Conservation (phyloP, 2,888 invertebrate genomes). For the Meganola albula region DNA sequence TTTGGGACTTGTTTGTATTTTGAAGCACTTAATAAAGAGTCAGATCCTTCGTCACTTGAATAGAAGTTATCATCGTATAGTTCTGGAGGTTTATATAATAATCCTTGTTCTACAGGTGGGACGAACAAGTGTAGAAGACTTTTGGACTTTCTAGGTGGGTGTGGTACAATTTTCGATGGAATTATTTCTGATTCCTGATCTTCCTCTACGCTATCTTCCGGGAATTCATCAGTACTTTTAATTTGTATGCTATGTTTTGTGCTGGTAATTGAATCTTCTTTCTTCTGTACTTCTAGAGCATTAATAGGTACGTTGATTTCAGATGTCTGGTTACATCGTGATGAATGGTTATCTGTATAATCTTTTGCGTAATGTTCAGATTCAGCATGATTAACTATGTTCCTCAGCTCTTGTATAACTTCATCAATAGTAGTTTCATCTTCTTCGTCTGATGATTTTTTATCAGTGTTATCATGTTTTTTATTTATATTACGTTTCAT, state of each 20-base stretch:
- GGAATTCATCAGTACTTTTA: slow-evolving; percentile 64
- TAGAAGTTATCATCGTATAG: slow-evolving; percentile 77
- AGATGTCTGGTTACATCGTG: slow-evolving; percentile 60
- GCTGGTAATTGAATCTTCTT: slow-evolving; percentile 75
- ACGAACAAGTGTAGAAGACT: slow-evolving; percentile 84
- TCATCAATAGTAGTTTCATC: slow-evolving; percentile 91
- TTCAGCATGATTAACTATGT: slow-evolving; percentile 91
- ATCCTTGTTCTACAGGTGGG: slow-evolving; percentile 77
- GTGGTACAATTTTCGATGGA: slow-evolving; percentile 87
- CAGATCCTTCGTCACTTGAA: slow-evolving; percentile 83
- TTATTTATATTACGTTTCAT: slow-evolving; percentile 62
- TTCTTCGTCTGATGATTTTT: slow-evolving; percentile 79
- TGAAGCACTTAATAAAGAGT: slow-evolving; percentile 83
- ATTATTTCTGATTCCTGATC: slow-evolving; percentile 83
- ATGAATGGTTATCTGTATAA: slow-evolving; percentile 48
- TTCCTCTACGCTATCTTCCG: slow-evolving; percentile 66
- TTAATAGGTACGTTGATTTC: slow-evolving; percentile 60
- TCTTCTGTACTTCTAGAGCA: slow-evolving; percentile 51
- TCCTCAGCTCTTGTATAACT: slow-evolving; percentile 89
- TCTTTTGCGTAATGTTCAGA: slow-evolving; percentile 79
- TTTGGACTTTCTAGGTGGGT: slow-evolving; percentile 86
- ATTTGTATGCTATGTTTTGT: slow-evolving; percentile 73
- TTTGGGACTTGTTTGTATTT: slow-evolving; percentile 57
- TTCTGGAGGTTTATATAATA: slow-evolving; percentile 73
- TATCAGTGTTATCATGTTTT: slow-evolving; percentile 51